These are phyloP conservation scores for Oophaga sylvatica DNA, from an alignment of 2,797 vertebrate genomes.

Conservation along the genomic window DNA sequence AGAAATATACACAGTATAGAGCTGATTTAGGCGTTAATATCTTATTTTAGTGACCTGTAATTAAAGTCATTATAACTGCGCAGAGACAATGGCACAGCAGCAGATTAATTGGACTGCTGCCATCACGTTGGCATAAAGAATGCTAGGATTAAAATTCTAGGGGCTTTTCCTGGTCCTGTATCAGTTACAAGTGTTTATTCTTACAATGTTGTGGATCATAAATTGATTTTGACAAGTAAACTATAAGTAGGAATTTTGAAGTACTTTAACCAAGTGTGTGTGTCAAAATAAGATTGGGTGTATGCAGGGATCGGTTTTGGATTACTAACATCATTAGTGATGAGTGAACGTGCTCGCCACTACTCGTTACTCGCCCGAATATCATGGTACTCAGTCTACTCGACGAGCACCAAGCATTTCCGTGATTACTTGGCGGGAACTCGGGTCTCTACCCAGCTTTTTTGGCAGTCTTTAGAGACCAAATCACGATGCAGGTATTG, in stretches of 20 bases:
- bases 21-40: not conserved
- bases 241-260: not conserved
- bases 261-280: not conserved
- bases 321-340: not conserved
- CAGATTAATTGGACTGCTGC: not conserved
- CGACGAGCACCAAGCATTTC: too few species aligned
- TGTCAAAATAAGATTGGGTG: not conserved
- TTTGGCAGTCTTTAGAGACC: too few species aligned
- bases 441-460: too few species aligned
- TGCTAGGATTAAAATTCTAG: slow-evolving; percentile 12
- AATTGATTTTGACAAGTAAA: not conserved
- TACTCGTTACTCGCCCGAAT: too few species aligned
- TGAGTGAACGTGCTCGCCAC: too few species aligned
- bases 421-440: too few species aligned
- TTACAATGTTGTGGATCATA: not conserved
- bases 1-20: not conserved
- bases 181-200: slow-evolving; percentile 3
- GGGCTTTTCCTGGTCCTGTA: slow-evolving; percentile 18
- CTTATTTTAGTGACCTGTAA: not conserved
- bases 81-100: not conserved
- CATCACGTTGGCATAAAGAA: not conserved
- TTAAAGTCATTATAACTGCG: not conserved
- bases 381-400: too few species aligned
- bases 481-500: too few species aligned
- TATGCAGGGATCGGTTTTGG: not conserved